Base-by-base conservation (phyloP, 92 coral and sea anemone genomes). In the Actinernus sp. region DNA sequence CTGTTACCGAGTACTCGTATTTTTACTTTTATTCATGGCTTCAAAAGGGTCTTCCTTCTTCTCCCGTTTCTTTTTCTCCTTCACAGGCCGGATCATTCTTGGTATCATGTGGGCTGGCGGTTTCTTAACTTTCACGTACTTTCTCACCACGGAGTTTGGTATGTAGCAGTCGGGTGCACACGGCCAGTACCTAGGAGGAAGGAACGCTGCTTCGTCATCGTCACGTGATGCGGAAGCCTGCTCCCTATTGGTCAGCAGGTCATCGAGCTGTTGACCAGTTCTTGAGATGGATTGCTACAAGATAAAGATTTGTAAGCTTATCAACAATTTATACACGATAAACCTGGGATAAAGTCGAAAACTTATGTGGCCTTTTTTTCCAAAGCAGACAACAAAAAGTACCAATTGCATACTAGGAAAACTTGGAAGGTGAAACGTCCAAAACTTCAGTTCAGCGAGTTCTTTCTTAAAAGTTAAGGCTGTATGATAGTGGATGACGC, bases 141-240 rank as follows among this genome's bases (percentile, higher is more conserved):
- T 58, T 13, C 98, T 76, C 7, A 94, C 79, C n/a, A 94, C 95
- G 23, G 98, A 94, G 58, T 94, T 94, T 1, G 98, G 98, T 21
- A 94, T 91, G 31, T 5, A 72, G 31, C 97, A 93, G 53, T 94
- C 98, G 8, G 98, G 98, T 3, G 98, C 98, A 34, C 95, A 91
- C 17, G 97, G 95, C 98, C 98, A 94, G 76, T 70, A 94, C 12
- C 69, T 23, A 2, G 78, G 78, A 10, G 78, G 78, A 1, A 49
- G 78, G 9, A 9, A 44, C 12, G 36, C 28, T 7, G 78, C 78
- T 36, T 56, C 36, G 31, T 56, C 40, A 13, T 56, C 78, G 1
- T 34, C 67, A 14, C 78, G 40, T 22, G 65, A 45, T 30, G 0
- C 14, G 3, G 20, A 20, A 27, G 34, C 26, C 22, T 57, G 65